Conservation (phyloP, 2,113 vertebrate genomes). For the Cricetomys ansorgei region DNA sequence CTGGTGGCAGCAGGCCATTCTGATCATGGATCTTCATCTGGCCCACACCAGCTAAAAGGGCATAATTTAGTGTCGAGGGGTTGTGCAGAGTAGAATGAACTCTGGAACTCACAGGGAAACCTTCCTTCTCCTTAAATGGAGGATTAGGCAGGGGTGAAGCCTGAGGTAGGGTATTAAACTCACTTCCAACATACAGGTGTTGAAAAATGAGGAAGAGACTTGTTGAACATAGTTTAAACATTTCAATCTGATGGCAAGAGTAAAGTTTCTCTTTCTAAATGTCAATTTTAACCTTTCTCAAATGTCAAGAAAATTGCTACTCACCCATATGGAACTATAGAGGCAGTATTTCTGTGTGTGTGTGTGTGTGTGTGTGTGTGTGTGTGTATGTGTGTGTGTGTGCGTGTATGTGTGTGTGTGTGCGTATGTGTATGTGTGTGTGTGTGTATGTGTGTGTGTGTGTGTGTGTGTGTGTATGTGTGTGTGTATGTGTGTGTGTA, state of each 20-base stretch:
- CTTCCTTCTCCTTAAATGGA: neutral
- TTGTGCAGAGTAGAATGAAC: neutral
- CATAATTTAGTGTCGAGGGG: neutral
- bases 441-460: neutral
- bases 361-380: neutral
- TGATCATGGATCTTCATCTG: no score
- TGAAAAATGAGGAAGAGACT: neutral
- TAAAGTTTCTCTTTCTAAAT: neutral
- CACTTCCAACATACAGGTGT: neutral
- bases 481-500: neutral
- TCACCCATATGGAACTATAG: neutral
- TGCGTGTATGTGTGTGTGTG: neutral
- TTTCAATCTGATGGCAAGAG: neutral
- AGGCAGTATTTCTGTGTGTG: neutral
- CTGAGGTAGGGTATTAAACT: neutral
- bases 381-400: neutral
- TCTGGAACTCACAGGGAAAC: neutral
- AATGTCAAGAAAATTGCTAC: neutral
- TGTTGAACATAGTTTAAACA: neutral
- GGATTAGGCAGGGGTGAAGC: neutral
- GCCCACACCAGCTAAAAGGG: no score
- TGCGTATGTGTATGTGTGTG: neutral
- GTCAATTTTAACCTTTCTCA: neutral
- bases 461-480: neutral
- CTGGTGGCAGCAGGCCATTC: no score